These are phyloP conservation scores for Ypsolopha sequella DNA, from an alignment of 2,888 invertebrate species.

Conservation along the genomic window DNA sequence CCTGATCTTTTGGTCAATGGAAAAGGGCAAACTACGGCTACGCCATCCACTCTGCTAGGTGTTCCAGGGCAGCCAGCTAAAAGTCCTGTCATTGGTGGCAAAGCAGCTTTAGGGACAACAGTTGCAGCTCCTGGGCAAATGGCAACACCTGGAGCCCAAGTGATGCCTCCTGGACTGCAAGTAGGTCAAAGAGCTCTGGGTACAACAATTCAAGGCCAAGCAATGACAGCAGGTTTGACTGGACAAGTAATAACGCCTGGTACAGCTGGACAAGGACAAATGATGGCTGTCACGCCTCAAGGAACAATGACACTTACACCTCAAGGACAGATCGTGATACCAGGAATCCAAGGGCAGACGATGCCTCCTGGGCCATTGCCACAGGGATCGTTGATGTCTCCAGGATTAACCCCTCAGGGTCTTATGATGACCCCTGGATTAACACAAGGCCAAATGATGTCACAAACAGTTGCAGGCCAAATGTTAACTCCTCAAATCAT, in stretches of 20 bases:
- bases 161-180: background rate
- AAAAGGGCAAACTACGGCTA: slow-evolving; percentile 10
- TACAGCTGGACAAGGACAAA: too few species aligned
- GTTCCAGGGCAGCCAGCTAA: background rate
- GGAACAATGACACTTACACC: background rate
- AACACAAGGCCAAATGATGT: background rate
- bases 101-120: background rate
- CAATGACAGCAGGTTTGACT: background rate
- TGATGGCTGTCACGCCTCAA: background rate
- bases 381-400: background rate
- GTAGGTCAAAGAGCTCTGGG: background rate
- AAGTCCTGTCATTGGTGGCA: background rate
- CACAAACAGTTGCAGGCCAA: too few species aligned
- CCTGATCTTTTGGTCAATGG: slow-evolving; percentile 54
- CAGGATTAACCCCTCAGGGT: background rate
- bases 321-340: background rate
- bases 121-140: background rate
- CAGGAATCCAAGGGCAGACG: background rate
- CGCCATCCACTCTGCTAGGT: background rate
- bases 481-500: background rate
- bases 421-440: background rate
- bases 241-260: too few species aligned
- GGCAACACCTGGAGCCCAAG: background rate
- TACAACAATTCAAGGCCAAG: background rate
- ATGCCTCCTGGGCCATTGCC: background rate